Base-by-base conservation (phyloP, 1,140 invertebrate genomes). In the Drosophila carrolli region DNA sequence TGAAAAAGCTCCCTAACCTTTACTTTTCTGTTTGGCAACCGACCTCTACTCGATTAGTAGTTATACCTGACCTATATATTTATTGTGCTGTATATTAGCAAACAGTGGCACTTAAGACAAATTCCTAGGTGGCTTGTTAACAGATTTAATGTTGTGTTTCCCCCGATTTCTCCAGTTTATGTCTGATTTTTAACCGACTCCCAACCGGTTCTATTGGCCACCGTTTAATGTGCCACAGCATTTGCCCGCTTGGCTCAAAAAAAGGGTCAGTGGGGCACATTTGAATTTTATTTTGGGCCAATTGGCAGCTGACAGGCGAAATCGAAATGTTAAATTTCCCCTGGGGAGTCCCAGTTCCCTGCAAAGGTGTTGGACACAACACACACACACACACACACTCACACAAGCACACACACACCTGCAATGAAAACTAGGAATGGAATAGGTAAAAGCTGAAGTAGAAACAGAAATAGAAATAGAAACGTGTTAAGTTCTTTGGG, bases 401-500 rank as follows among this genome's bases (percentile, higher is more conserved):
- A 23, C 47, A 38, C 50, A 14, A 8, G 9, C 27, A 4, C 29
- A 35, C 29, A 35, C 5, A 10, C n/a, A 59, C 14, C 27, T 44
- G 60, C 16, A 23, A 32, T 4, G 32, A 13, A 43, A 62, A 43
- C 37, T 35, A 19, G 37, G 11, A 35, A 14, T 23, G 16, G 10
- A 14, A 23, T 9, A 37, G 46, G 44, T 23, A 19, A 10, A 43
- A 40, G 46, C 29, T 29, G n/a, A 29, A 57, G 40, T n/a, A 70
- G 38, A 38, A 50, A 37, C 23, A 75, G 19, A 10, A 72, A 61
- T 37, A 35, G 37, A 66, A 76, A 89, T 57, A 40, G 57, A 79
- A 63, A 67, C 60, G 84, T 89, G 84, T 68, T 79, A 77, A 86
- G 83, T 80, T 71, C 75, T 48, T 74, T 9, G 60, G 73, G 71